Evolutionary conservation across 37 sponge, comb jelly and placozoan genomes (phyloP).

Genomic region (Oscarella lobularis): DNA sequence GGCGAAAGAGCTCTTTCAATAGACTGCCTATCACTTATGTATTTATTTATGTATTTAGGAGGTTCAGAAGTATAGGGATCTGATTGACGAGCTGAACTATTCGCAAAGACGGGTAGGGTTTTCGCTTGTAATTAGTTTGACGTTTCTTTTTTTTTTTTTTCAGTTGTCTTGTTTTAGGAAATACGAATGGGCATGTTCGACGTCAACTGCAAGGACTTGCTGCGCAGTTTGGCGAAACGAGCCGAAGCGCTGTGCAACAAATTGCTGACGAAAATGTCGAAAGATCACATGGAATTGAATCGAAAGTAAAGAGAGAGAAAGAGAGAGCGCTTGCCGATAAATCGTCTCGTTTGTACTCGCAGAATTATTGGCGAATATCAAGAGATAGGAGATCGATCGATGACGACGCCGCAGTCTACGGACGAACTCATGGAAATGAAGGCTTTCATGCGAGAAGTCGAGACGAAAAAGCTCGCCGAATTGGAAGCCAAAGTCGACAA

Average conservation of each 20-base stretch:
- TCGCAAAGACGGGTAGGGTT: constrained; percentile 31
- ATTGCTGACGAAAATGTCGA: constrained; percentile 60
- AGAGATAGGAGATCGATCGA: constrained; percentile 65
- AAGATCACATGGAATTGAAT: constrained; percentile 71
- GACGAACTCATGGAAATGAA: constrained; percentile 85
- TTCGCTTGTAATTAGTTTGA: neutral
- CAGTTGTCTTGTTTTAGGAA: constrained; percentile 11
- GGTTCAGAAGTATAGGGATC: constrained; percentile 50
- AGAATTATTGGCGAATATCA: constrained; percentile 78
- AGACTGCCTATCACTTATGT: neutral
- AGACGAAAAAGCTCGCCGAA: constrained; percentile 27
- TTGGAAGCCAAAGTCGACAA: constrained; percentile 53
- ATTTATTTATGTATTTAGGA: constrained; percentile 7
- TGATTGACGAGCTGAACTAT: constrained; percentile 57
- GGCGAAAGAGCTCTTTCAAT: neutral
- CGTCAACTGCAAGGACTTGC: constrained; percentile 73
- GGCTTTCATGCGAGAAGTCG: constrained; percentile 60
- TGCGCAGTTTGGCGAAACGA: constrained; percentile 63
- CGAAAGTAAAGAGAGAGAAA: constrained; percentile 65
- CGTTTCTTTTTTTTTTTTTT: neutral
- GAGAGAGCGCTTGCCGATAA: neutral
- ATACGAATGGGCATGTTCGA: constrained; percentile 81
- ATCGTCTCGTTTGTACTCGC: neutral
- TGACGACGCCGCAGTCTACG: constrained; percentile 79
- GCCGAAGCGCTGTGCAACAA: constrained; percentile 54